Percentiles rank a stretch among this genome's conserved stretches.
Conservation (phyloP, 64 coral and sea anemone genomes). For the Exaiptasia diaphana region DNA sequence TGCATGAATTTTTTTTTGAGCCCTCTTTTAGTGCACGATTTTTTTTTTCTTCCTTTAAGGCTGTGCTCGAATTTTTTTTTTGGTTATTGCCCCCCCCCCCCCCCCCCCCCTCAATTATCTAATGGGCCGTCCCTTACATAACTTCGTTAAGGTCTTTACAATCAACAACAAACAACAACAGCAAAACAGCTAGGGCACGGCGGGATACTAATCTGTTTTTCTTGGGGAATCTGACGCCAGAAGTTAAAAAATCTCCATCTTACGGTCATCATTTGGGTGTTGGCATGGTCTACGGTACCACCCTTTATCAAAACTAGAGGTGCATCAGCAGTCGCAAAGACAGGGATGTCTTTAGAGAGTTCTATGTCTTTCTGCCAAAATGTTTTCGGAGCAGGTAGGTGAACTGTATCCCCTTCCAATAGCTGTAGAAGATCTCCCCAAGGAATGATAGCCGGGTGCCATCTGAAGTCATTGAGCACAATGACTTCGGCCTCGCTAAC, state of each 20-base stretch:
- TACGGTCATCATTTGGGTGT: background rate
- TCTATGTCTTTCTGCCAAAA: conserved; percentile 33
- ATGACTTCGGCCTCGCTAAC: conserved; percentile 36
- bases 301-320: conserved; percentile 22
- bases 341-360: conserved; percentile 36
- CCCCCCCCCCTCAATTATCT: too few relatives aligned
- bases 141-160: background rate
- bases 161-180: background rate
- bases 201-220: background rate
- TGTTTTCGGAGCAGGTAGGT: conserved; percentile 31
- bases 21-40: too few relatives aligned
- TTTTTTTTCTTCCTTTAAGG: too few relatives aligned
- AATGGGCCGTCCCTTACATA: background rate
- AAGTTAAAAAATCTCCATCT: conserved; percentile 8
- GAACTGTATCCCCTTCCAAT: conserved; percentile 44
- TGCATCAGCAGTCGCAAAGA: conserved; percentile 40
- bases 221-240: conserved; percentile 23
- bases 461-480: conserved; percentile 53
- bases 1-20: too few relatives aligned
- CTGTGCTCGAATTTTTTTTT: too few relatives aligned
- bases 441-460: conserved; percentile 38
- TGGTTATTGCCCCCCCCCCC: too few relatives aligned
- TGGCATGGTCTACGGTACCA: background rate
- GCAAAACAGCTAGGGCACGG: conserved; percentile 8
- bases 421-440: conserved; percentile 49